These are phyloP conservation scores for Incurvaria masculella DNA, from an alignment of 2,888 invertebrate species.

Conservation along the genomic window DNA sequence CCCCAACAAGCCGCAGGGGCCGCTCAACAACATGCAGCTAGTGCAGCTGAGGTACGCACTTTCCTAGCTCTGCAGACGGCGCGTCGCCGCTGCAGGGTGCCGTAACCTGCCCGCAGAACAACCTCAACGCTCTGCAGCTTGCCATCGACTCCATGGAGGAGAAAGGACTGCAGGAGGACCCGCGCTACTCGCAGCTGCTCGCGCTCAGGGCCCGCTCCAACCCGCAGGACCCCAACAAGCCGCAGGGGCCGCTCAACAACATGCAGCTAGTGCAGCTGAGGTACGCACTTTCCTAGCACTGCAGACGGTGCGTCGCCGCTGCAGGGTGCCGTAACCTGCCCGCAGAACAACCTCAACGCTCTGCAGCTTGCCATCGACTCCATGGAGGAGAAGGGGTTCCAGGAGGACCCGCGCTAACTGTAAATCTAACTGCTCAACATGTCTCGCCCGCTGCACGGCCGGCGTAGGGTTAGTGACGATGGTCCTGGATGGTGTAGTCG, in stretches of 20 bases:
- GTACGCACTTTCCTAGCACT: too few relatives aligned
- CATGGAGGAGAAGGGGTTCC: constrained; percentile 94
- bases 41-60: constrained; percentile 73
- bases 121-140: constrained; percentile 85
- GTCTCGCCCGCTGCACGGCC: too few relatives aligned
- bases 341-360: constrained; percentile 82
- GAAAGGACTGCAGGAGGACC: constrained; percentile 91
- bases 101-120: constrained; percentile 63
- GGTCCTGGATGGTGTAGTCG: too few relatives aligned
- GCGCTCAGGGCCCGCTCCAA: constrained; percentile 78
- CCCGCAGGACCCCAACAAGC: constrained; percentile 51
- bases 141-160: constrained; percentile 96
- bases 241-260: constrained; percentile 66
- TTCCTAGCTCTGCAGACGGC: too few relatives aligned
- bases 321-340: constrained; percentile 42
- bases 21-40: constrained; percentile 76
- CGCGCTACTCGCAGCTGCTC: constrained; percentile 84
- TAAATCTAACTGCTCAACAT: too few relatives aligned
- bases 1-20: constrained; percentile 57
- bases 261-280: constrained; percentile 85
- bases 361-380: constrained; percentile 90
- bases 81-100: constrained; percentile 46
- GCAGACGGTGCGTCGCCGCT: constrained; percentile 46
- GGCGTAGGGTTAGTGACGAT: too few relatives aligned
- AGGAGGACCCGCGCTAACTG: constrained; percentile 93